phyloP scores from a whole-genome alignment of 2,113 vertebrate species.

The Bucco capensis region DNA sequence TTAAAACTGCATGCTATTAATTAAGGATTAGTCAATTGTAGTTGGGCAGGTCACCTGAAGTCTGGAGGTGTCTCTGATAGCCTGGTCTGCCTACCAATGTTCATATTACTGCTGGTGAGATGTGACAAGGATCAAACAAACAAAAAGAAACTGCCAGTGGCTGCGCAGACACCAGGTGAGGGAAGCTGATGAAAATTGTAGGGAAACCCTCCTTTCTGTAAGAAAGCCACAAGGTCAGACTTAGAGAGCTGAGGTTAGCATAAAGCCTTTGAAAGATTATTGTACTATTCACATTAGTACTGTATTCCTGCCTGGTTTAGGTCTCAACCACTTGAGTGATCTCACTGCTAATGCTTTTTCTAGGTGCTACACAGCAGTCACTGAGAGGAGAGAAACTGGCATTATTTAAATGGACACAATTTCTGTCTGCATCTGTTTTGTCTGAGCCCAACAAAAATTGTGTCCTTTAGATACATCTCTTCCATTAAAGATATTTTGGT shows the following conservation, averaged over 20 bases:
- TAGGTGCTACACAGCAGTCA: neutral
- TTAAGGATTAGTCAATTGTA: neutral
- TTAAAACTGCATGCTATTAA: neutral
- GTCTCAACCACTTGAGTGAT: neutral
- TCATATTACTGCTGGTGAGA: neutral
- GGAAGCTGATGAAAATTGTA: neutral
- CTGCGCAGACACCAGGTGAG: neutral
- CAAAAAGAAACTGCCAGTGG: neutral
- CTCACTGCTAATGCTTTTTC: neutral
- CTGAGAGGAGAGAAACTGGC: neutral
- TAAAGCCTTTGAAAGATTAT: neutral
- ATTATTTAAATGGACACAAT: neutral
- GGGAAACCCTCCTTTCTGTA: neutral
- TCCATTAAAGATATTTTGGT: constrained; percentile 40
- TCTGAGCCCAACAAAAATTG: neutral
- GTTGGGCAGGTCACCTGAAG: neutral
- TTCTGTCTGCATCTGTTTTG: neutral
- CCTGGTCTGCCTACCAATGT: neutral
- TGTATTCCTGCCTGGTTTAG: neutral
- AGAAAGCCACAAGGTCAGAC: neutral
- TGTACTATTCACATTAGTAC: neutral
- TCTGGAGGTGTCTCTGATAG: neutral
- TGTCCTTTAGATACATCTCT: constrained; percentile 10
- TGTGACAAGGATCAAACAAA: neutral
- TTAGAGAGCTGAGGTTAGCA: neutral